These are phyloP conservation scores for Palythoa grandis DNA, from an alignment of 92 coral and sea anemone genomes.

Conservation along the genomic window DNA sequence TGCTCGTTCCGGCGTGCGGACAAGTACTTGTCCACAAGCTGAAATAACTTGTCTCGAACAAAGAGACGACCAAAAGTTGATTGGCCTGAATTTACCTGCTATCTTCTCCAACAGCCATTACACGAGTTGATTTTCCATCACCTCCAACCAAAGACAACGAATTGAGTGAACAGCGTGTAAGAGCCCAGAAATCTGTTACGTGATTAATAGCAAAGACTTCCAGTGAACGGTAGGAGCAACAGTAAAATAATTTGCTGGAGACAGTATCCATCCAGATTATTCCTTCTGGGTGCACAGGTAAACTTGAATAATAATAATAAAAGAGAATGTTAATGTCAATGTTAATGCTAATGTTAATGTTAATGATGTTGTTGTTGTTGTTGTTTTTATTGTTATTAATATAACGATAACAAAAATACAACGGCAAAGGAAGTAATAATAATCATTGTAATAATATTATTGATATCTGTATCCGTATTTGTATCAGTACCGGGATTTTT, in stretches of 20 bases:
- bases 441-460: too few relatives aligned
- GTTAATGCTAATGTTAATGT: not conserved
- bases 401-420: too few relatives aligned
- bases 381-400: not conserved
- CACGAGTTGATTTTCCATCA: constrained; percentile 78
- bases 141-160: constrained; percentile 82
- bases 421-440: too few relatives aligned
- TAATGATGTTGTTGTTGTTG: not conserved
- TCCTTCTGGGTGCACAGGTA: constrained; percentile 92
- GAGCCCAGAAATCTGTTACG: constrained; percentile 86
- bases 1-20: too few relatives aligned
- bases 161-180: constrained; percentile 83
- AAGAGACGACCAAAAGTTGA: too few relatives aligned
- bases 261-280: constrained; percentile 91
- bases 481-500: too few relatives aligned
- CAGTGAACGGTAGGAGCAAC: constrained; percentile 79
- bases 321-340: not conserved
- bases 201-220: constrained; percentile 93
- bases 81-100: constrained; percentile 30
- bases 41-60: too few relatives aligned
- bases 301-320: constrained; percentile 46
- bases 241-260: constrained; percentile 77
- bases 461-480: too few relatives aligned
- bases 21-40: too few relatives aligned
- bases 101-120: constrained; percentile 88